Conservation (phyloP, 1,140 invertebrate genomes). For the Drosophila setifemur region DNA sequence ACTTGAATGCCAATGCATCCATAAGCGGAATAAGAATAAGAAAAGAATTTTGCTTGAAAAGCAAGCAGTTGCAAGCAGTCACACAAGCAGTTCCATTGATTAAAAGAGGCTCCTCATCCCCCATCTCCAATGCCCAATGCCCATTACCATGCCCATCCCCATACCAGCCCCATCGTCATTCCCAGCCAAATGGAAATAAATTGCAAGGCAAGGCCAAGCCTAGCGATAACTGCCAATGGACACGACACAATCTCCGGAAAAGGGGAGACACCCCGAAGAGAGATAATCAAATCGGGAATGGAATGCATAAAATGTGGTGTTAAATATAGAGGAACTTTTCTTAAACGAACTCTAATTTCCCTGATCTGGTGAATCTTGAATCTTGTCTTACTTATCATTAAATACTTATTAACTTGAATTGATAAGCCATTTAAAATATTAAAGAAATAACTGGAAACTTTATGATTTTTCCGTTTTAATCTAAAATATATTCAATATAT, state of each 20-base stretch:
- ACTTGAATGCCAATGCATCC: conserved; percentile 65
- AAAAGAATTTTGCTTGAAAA: conserved; percentile 29
- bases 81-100: conserved; percentile 65
- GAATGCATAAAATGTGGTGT: conserved; percentile 33
- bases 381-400: too few species aligned
- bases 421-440: too few species aligned
- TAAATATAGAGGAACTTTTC: neutral
- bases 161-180: conserved; percentile 7
- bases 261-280: conserved; percentile 1
- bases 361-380: too few species aligned
- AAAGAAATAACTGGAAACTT: too few species aligned
- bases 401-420: too few species aligned
- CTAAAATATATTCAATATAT: too few species aligned
- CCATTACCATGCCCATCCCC: too few species aligned
- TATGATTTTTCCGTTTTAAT: too few species aligned
- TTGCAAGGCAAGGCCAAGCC: conserved; percentile 63
- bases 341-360: neutral
- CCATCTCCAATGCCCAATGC: too few species aligned
- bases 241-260: conserved; percentile 54
- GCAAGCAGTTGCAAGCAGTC: conserved; percentile 13
- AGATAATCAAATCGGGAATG: conserved; percentile 40
- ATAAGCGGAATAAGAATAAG: conserved; percentile 51
- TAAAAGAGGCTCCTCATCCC: conserved; percentile 32
- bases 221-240: conserved; percentile 68
- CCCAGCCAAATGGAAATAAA: conserved; percentile 39